phyloP scores from a whole-genome alignment of 30 jellyfish, hydroid and myxozoan species.

The Aurelia coerulea region DNA sequence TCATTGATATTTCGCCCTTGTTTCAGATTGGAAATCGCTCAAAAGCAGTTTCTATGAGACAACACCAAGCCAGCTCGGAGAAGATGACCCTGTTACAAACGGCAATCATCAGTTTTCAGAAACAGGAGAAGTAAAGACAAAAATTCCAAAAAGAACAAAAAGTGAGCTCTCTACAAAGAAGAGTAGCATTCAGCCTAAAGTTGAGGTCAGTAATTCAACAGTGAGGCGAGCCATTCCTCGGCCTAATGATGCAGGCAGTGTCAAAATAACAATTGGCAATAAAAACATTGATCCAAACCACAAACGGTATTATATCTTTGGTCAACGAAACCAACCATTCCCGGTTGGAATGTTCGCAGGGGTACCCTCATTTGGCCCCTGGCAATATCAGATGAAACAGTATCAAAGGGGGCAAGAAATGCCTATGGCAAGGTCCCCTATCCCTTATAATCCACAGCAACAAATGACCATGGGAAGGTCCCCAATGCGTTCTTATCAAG shows the following conservation, averaged over 20 bases:
- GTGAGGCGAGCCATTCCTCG: conserved; percentile 22
- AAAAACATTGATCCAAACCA: not conserved
- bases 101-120: conserved; percentile 8
- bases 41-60: conserved; percentile 58
- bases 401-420: not conserved
- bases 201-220: not conserved
- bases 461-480: not conserved
- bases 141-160: conserved; percentile 11
- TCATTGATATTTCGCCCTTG: not conserved
- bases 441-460: not conserved
- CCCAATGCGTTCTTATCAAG: not conserved
- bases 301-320: conserved; percentile 33
- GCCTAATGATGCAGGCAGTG: conserved; percentile 1
- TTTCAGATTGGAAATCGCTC: conserved; percentile 63
- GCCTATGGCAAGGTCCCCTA: not conserved
- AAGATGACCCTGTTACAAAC: conserved; percentile 85
- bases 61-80: conserved; percentile 94
- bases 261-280: not conserved
- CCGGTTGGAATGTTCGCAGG: conserved; percentile 48
- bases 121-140: conserved; percentile 17
- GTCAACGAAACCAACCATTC: conserved; percentile 1
- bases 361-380: conserved; percentile 38
- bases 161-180: conserved; percentile 23
- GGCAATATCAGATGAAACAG: conserved; percentile 9
- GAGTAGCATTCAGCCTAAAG: conserved; percentile 44